These are phyloP conservation scores for Eolophus roseicapilla DNA, from an alignment of 2,113 vertebrate genomes.

Conservation along the genomic window DNA sequence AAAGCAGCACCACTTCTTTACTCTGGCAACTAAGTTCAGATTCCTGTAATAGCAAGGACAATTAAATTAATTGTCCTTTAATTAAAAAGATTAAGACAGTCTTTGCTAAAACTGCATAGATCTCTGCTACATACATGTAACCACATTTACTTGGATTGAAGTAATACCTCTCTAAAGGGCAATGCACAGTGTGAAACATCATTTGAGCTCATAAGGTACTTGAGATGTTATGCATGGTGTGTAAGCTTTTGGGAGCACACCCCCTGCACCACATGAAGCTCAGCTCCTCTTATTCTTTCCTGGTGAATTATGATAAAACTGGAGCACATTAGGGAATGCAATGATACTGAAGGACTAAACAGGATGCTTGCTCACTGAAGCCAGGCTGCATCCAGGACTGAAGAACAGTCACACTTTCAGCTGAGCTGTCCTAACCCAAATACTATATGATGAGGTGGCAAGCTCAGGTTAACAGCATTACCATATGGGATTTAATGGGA, in stretches of 20 bases:
- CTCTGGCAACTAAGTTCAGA: background rate
- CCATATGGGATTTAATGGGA: background rate
- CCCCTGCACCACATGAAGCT: background rate
- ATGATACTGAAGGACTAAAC: background rate
- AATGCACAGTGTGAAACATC: background rate
- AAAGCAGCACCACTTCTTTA: background rate
- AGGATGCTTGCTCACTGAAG: background rate
- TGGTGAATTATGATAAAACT: background rate
- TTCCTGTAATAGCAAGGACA: background rate
- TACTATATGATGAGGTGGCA: background rate
- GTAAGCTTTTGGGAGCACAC: background rate
- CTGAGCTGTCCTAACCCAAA: background rate
- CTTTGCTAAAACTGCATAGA: background rate
- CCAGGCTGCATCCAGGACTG: background rate
- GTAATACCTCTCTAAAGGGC: background rate
- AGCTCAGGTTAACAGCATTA: conserved; percentile 12
- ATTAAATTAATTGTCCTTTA: background rate
- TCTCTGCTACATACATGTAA: background rate
- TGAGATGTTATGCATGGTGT: fast-evolving
- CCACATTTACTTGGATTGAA: background rate
- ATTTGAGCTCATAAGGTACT: background rate
- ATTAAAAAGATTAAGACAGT: background rate
- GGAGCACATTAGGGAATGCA: background rate
- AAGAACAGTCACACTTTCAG: background rate
- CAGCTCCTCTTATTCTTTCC: background rate